phyloP scores from a whole-genome alignment of 2,113 vertebrate species.

The Engystomops pustulosus region DNA sequence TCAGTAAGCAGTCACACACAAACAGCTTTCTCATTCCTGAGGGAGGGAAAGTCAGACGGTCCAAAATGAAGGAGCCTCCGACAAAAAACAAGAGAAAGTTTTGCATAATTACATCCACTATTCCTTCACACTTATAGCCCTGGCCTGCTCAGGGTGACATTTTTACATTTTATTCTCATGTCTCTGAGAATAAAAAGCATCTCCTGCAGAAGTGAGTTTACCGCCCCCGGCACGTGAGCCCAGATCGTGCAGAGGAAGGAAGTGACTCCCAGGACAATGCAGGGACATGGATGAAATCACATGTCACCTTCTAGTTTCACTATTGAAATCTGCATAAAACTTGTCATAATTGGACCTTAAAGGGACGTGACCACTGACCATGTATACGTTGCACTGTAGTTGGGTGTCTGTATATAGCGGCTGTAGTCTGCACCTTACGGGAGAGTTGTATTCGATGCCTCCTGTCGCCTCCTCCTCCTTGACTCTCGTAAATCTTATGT shows the following conservation, averaged over 20 bases:
- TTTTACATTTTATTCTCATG: too few species aligned
- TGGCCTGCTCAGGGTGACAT: too few species aligned
- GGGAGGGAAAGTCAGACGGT: too few species aligned
- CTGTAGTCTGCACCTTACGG: neutral
- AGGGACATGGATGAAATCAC: constrained; percentile 20
- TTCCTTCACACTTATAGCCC: too few species aligned
- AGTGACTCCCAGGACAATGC: constrained; percentile 1
- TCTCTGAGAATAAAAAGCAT: neutral
- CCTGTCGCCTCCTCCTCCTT: neutral
- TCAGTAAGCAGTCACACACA: too few species aligned
- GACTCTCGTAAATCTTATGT: neutral
- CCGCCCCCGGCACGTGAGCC: neutral
- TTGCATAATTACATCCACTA: too few species aligned
- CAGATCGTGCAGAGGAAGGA: constrained; percentile 9
- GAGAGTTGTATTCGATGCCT: neutral
- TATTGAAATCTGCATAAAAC: neutral
- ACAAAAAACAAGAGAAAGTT: too few species aligned
- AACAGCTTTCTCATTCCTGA: too few species aligned
- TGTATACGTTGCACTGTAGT: neutral
- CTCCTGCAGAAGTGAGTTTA: constrained; percentile 5
- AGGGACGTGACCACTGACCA: neutral
- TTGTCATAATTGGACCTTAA: neutral
- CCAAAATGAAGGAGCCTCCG: too few species aligned
- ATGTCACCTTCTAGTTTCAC: constrained; percentile 6
- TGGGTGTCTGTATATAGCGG: neutral